Conservation (phyloP, 2,113 vertebrate species). For the Gallinago media region DNA sequence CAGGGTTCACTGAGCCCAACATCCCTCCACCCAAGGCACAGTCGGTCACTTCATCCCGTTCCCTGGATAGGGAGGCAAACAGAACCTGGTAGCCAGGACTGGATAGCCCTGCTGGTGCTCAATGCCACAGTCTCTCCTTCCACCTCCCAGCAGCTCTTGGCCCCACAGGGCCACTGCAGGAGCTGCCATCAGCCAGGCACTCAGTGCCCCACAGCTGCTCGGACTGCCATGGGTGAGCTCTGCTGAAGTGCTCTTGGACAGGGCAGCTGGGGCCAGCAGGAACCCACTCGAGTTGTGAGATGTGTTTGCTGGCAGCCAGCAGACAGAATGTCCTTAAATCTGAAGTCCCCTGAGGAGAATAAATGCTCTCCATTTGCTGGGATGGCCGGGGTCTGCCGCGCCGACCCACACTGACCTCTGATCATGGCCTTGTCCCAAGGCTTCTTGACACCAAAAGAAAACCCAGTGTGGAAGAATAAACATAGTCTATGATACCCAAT, state of each 20-base stretch:
- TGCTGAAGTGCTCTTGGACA: neutral
- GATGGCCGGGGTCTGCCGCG: neutral
- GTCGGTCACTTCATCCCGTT: neutral
- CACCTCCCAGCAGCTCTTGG: neutral
- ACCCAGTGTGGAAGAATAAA: neutral
- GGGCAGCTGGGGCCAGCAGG: neutral
- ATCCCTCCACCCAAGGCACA: neutral
- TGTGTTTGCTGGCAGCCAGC: neutral
- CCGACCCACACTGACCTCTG: neutral
- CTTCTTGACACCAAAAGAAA: constrained; percentile 17
- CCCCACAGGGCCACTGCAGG: fast-evolving
- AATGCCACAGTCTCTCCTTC: neutral
- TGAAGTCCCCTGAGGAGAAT: neutral
- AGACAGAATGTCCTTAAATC: neutral
- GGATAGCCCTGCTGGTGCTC: neutral
- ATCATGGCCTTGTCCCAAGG: neutral
- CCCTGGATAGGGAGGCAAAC: neutral
- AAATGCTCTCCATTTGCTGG: neutral
- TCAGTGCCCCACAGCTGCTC: neutral
- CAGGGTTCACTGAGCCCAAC: neutral
- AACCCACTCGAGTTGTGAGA: neutral
- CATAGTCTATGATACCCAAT: neutral
- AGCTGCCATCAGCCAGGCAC: neutral
- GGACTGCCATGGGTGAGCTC: fast-evolving
- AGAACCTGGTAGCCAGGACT: neutral